phyloP scores from a whole-genome alignment of 2,113 vertebrate species.

The Motacilla alba region DNA sequence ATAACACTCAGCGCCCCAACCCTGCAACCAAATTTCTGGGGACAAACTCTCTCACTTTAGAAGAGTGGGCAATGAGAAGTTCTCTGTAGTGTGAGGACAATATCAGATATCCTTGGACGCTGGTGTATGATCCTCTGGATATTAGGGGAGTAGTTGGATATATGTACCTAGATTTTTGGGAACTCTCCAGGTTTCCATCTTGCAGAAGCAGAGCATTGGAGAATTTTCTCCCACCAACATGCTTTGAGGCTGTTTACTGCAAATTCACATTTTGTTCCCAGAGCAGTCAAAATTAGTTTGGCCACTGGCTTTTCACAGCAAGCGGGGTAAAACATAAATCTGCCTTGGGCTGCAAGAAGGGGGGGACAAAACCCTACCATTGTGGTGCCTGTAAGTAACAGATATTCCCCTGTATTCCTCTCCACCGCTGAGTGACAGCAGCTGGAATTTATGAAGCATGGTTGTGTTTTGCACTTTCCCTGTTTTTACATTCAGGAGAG shows the following conservation, averaged over 20 bases:
- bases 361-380: fast-evolving
- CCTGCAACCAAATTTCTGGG: neutral
- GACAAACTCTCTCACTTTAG: neutral
- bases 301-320: neutral
- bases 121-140: neutral
- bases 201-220: neutral
- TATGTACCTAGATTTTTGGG: neutral
- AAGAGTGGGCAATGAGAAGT: fast-evolving
- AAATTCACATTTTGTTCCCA: neutral
- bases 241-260: neutral
- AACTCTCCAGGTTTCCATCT: neutral
- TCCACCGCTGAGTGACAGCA: constrained; percentile 36
- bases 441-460: constrained; percentile 59
- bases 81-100: fast-evolving
- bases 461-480: constrained; percentile 19
- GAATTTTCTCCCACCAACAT: neutral
- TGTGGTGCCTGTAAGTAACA: constrained; percentile 18
- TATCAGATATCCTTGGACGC: neutral
- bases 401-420: constrained; percentile 45
- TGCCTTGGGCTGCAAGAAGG: neutral
- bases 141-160: neutral
- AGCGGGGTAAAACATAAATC: neutral
- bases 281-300: neutral
- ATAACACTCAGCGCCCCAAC: too few relatives aligned
- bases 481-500: constrained; percentile 48